Percentiles rank a stretch among this genome's conserved stretches.
phyloP scores from a whole-genome alignment of 2,113 vertebrate species.

The Corvus hawaiiensis region DNA sequence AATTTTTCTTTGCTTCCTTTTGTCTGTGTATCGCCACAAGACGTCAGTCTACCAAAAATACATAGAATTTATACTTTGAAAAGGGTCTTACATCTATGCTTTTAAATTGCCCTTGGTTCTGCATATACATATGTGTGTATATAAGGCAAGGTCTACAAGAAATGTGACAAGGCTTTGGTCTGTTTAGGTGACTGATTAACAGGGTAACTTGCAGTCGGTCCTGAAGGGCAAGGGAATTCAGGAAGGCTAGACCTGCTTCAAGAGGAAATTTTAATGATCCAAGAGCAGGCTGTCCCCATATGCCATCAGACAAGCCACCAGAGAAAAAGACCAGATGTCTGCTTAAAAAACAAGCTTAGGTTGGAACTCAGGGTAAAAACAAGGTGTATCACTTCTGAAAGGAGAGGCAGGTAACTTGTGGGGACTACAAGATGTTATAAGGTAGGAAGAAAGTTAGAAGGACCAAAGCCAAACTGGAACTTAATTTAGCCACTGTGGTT shows the following conservation, averaged over 20 bases:
- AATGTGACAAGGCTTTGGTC: background rate
- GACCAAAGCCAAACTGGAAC: background rate
- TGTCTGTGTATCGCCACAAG: background rate
- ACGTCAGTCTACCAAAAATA: background rate
- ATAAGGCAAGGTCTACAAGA: background rate
- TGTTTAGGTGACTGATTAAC: background rate
- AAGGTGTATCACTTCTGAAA: background rate
- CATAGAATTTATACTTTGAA: background rate
- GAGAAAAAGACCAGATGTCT: background rate
- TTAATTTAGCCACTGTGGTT: background rate
- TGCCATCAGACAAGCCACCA: background rate
- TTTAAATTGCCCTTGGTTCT: background rate
- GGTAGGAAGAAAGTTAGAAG: background rate
- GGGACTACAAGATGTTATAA: background rate
- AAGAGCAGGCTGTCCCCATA: background rate
- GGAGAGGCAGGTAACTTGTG: too few species aligned
- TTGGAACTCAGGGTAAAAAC: background rate
- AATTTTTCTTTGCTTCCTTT: background rate
- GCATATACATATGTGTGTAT: too few species aligned
- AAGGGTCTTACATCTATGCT: background rate
- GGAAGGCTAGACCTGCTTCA: background rate
- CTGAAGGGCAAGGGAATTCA: background rate
- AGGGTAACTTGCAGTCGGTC: background rate
- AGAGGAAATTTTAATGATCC: background rate
- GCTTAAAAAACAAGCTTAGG: background rate